Percentiles rank a stretch among this genome's conserved stretches.
These are phyloP conservation scores for Perithous albicinctus DNA, from an alignment of 2,888 invertebrate genomes.

Conservation along the genomic window DNA sequence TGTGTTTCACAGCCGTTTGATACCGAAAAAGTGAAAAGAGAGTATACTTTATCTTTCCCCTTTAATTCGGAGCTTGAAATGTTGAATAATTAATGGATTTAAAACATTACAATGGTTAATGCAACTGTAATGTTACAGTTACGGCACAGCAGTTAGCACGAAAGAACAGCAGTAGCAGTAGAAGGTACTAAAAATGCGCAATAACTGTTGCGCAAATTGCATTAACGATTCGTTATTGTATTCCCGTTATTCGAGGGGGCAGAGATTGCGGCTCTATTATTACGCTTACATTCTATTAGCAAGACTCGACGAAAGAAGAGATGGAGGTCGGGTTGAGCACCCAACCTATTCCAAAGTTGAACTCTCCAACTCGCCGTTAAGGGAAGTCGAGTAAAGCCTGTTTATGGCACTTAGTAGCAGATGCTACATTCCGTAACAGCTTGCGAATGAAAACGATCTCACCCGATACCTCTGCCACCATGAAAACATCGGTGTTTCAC, in stretches of 20 bases:
- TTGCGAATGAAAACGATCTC: slow-evolving; percentile 80
- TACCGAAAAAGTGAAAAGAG: too few relatives aligned
- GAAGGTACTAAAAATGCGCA: slow-evolving; percentile 20
- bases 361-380: slow-evolving; percentile 76
- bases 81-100: too few relatives aligned
- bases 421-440: slow-evolving; percentile 80
- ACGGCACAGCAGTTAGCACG: background rate
- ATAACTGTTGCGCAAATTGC: slow-evolving; percentile 25
- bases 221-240: slow-evolving; percentile 40
- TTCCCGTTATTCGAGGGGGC: slow-evolving; percentile 15
- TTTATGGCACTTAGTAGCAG: slow-evolving; percentile 81
- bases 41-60: too few relatives aligned
- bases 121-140: too few relatives aligned
- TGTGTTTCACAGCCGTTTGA: too few relatives aligned
- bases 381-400: slow-evolving; percentile 77
- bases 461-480: slow-evolving; percentile 40
- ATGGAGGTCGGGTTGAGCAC: slow-evolving; percentile 41
- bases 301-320: slow-evolving; percentile 56
- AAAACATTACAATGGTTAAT: too few relatives aligned
- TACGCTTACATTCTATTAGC: slow-evolving; percentile 78
- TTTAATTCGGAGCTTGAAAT: too few relatives aligned
- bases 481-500: slow-evolving; percentile 63
- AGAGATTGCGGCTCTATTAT: slow-evolving; percentile 76
- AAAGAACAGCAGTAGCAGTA: slow-evolving; percentile 7
- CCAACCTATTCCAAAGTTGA: slow-evolving; percentile 77